Percentiles rank a stretch among this genome's conserved stretches.
These are phyloP conservation scores for Drosophila pruinosa DNA, from an alignment of 1,140 invertebrate species.

Conservation along the genomic window DNA sequence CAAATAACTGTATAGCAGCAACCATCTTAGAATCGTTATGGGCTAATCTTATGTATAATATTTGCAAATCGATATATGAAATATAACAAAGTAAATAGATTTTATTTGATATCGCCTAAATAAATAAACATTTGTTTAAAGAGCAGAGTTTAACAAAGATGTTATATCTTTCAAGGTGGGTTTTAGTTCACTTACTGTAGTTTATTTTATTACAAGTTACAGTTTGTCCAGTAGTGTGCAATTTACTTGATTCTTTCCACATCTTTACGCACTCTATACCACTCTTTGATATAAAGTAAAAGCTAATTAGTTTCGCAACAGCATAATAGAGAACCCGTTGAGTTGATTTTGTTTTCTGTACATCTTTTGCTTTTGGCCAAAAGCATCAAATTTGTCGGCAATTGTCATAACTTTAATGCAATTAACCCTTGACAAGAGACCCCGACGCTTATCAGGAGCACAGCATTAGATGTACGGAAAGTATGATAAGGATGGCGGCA, in stretches of 20 bases:
- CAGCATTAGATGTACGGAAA: slow-evolving; percentile 11
- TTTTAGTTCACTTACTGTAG: too few species aligned
- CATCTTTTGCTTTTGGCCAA: slow-evolving; percentile 28
- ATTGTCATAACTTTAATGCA: slow-evolving; percentile 80
- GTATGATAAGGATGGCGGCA: slow-evolving; percentile 1
- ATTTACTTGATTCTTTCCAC: not conserved
- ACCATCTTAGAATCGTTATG: too few species aligned
- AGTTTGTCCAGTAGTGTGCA: too few species aligned
- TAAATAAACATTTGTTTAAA: too few species aligned
- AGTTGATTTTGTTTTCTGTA: slow-evolving; percentile 49
- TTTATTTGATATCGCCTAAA: too few species aligned
- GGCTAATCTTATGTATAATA: too few species aligned
- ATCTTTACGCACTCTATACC: not conserved
- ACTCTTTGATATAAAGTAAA: not conserved
- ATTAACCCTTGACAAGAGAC: slow-evolving; percentile 69
- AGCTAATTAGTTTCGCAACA: slow-evolving; percentile 60
- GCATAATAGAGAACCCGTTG: slow-evolving; percentile 41
- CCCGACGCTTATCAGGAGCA: slow-evolving; percentile 52
- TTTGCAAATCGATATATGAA: too few species aligned
- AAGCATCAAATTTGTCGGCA: slow-evolving; percentile 68
- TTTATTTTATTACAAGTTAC: too few species aligned
- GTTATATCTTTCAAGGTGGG: too few species aligned
- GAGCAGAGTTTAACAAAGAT: too few species aligned
- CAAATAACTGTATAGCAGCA: too few species aligned
- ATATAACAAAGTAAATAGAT: too few species aligned